Conservation (phyloP, 2,113 vertebrate species). For the Bombycilla garrulus region DNA sequence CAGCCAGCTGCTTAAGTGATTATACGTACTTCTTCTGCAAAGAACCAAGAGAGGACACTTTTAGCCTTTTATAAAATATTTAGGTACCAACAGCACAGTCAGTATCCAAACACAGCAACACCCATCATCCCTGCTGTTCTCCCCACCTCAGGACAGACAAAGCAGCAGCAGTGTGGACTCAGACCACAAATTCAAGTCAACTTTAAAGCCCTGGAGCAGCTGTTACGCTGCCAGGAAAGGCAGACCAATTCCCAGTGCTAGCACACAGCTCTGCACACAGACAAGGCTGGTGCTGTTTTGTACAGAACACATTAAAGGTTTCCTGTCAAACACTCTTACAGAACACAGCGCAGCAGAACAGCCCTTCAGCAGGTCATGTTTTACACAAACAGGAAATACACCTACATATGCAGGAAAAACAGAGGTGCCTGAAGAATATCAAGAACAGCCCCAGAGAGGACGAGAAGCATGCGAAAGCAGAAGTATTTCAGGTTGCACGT, state of each 20-base stretch:
- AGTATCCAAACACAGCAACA: background rate
- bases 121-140: background rate
- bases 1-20: conserved; percentile 98
- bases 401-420: background rate
- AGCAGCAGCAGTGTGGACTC: background rate
- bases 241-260: background rate
- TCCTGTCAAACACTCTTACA: background rate
- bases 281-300: rapidly evolving
- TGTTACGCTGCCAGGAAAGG: background rate
- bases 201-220: background rate
- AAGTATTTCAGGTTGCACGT: background rate
- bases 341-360: background rate
- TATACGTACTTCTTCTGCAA: conserved; percentile 96
- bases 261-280: background rate
- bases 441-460: background rate
- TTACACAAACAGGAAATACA: background rate
- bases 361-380: background rate
- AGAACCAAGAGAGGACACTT: conserved; percentile 47
- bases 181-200: background rate
- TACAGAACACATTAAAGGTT: background rate
- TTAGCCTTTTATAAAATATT: background rate
- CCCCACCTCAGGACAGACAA: background rate
- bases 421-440: background rate
- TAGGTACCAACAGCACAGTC: background rate
- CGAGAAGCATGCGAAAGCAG: rapidly evolving